Evolutionary conservation across 1,140 invertebrate genomes (phyloP).

Genomic region (Neodiprion pinetum): DNA sequence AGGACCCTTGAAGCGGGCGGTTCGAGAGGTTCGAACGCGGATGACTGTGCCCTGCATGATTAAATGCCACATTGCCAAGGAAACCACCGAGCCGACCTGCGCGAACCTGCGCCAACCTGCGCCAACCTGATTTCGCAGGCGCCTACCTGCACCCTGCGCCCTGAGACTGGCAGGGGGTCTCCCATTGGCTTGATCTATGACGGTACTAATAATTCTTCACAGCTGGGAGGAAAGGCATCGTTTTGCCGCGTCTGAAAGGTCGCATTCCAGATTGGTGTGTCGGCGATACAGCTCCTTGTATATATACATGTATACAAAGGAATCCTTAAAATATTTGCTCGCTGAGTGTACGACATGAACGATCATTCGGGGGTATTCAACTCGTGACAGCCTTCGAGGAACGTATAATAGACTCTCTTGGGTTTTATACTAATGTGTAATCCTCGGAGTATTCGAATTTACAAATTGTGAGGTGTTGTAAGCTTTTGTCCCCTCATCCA

Average conservation of each 20-base stretch:
- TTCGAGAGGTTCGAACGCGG: neutral
- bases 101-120: neutral
- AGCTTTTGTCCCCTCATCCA: too few species aligned
- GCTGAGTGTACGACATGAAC: neutral
- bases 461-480: too few species aligned
- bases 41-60: neutral
- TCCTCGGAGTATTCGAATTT: too few species aligned
- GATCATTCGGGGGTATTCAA: too few species aligned
- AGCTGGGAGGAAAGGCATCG: neutral
- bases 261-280: neutral
- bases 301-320: neutral
- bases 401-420: too few species aligned
- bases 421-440: too few species aligned
- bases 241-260: neutral
- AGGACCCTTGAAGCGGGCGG: neutral
- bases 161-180: slow-evolving; percentile 1
- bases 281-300: neutral
- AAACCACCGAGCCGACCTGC: neutral
- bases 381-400: too few species aligned
- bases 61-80: neutral
- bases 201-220: neutral
- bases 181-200: neutral
- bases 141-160: neutral
- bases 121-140: slow-evolving; percentile 1
- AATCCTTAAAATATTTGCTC: neutral